Evolutionary conservation across 2,888 invertebrate species (phyloP).

Genomic region (Phaonia tiefii): DNA sequence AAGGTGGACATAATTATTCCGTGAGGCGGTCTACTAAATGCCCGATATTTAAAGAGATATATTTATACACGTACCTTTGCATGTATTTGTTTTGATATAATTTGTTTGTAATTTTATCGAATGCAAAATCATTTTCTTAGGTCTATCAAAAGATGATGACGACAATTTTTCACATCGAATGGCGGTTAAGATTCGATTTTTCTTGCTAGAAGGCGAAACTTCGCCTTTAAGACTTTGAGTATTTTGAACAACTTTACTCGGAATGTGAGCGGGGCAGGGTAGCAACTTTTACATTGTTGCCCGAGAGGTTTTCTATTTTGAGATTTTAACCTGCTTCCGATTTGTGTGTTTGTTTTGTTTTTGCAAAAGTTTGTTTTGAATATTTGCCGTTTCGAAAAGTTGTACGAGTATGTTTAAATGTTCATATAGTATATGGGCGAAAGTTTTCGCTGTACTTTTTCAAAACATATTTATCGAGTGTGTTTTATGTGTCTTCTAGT

Average conservation of each 20-base stretch:
- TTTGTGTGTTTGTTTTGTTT: background rate
- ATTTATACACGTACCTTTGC: too few species aligned
- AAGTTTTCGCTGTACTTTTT: constrained; percentile 17
- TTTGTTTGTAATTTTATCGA: too few species aligned
- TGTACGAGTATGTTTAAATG: background rate
- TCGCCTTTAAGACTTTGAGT: too few species aligned
- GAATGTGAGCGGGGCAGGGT: constrained; percentile 6
- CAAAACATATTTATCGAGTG: constrained; percentile 22
- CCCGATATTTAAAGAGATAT: too few species aligned
- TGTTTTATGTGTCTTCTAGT: constrained; percentile 19
- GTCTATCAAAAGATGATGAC: too few species aligned
- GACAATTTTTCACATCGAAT: too few species aligned
- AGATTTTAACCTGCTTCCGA: constrained; percentile 48
- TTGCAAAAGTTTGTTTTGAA: constrained; percentile 31
- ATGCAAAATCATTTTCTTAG: too few species aligned
- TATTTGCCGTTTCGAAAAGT: background rate
- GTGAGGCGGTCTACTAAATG: too few species aligned
- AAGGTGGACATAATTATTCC: too few species aligned
- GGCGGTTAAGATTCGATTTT: too few species aligned
- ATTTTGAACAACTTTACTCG: background rate
- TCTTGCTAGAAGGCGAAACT: too few species aligned
- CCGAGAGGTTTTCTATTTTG: constrained; percentile 41
- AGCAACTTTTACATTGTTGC: constrained; percentile 32
- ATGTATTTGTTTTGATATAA: too few species aligned
- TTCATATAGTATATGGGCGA: background rate